Evolutionary conservation across 2,888 invertebrate genomes (phyloP).

Genomic region (Coecobrya sp.): DNA sequence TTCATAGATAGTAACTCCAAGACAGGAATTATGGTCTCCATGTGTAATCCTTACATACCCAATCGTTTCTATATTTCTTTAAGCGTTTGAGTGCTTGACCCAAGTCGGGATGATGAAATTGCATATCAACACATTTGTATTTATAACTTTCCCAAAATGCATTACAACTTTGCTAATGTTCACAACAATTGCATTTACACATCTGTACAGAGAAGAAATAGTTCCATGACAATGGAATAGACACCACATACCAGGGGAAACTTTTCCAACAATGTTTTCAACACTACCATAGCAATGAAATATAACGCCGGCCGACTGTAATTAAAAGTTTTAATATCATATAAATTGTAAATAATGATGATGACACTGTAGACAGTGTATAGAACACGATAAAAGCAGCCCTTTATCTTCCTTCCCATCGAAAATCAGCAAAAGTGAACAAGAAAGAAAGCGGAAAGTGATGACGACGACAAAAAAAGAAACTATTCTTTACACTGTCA

Average conservation of each 20-base stretch:
- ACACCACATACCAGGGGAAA: not conserved
- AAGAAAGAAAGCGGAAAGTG: slow-evolving; percentile 60
- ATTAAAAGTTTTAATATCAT: slow-evolving; percentile 76
- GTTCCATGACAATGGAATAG: not conserved
- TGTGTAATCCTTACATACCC: not conserved
- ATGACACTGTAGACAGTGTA: not conserved
- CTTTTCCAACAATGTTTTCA: not conserved
- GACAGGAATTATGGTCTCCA: not conserved
- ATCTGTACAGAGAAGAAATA: not conserved
- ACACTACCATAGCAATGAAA: slow-evolving; percentile 26
- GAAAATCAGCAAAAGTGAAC: slow-evolving; percentile 66
- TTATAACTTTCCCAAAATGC: not conserved
- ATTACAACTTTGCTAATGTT: not conserved
- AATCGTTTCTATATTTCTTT: not conserved
- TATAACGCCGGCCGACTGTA: slow-evolving; percentile 56
- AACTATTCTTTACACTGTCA: slow-evolving; percentile 32
- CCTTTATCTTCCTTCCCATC: slow-evolving; percentile 38
- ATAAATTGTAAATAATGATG: slow-evolving; percentile 52
- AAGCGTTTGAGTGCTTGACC: not conserved
- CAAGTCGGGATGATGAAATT: not conserved
- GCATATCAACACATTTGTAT: not conserved
- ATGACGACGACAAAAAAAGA: slow-evolving; percentile 65
- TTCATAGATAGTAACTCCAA: not conserved
- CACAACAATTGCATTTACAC: not conserved
- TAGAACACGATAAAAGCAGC: not conserved